These are phyloP conservation scores for Pelochelys cantorii DNA, from an alignment of 2,797 vertebrate species.

Conservation along the genomic window DNA sequence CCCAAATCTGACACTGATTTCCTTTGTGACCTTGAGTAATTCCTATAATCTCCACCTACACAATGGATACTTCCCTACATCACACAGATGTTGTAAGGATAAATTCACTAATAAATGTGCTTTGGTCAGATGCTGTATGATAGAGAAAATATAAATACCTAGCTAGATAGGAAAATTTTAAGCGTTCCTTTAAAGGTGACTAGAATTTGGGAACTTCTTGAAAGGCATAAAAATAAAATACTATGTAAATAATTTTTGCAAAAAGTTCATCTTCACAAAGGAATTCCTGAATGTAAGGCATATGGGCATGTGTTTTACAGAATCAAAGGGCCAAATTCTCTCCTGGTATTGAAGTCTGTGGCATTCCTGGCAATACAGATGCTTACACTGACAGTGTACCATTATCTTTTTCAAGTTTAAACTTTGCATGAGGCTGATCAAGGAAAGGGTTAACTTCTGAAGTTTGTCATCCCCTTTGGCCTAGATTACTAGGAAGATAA, in stretches of 20 bases:
- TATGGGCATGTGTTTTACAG: background rate
- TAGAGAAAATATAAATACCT: background rate
- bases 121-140: background rate
- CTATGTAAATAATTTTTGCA: background rate
- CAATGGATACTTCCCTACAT: background rate
- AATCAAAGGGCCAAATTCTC: background rate
- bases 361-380: background rate
- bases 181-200: background rate
- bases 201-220: slow-evolving; percentile 10
- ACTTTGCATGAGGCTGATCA: background rate
- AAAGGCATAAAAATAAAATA: slow-evolving; percentile 4
- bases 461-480: background rate
- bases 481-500: background rate
- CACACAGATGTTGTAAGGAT: background rate
- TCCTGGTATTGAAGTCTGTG: background rate
- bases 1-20: background rate
- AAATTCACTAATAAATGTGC: background rate
- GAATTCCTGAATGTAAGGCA: background rate
- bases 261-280: background rate
- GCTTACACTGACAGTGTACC: background rate
- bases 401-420: background rate
- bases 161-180: background rate
- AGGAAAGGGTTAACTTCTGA: background rate
- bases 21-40: background rate
- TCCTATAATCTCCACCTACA: background rate